Base-by-base conservation (phyloP, 2,888 invertebrate genomes). In the Acleris sparsana region DNA sequence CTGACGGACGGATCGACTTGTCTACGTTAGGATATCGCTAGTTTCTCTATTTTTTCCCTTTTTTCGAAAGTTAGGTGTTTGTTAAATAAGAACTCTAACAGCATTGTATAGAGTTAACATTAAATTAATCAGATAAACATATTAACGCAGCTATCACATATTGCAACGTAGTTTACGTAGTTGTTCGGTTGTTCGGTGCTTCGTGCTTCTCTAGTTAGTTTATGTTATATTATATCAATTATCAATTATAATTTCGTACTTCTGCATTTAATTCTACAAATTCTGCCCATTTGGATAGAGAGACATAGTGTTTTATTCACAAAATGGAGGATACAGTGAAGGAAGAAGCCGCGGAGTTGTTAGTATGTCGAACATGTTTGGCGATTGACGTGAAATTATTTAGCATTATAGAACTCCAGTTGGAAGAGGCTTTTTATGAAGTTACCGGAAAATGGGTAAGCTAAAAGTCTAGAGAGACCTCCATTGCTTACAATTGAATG, bases 351-450 rank as follows among this genome's bases (percentile, higher is more conserved):
- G 64, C 29, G 17, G 51, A 53, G 3, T 20, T 66, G 57, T 17
- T 62, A 17, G 66, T 61, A 1, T 66, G 66, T 18, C 62, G 66
- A 18, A 25, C 61, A n/a, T 66, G 66, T 9, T 51, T 66, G 17
- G 51, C 56, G 0, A 66, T 62, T 0, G 66, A 66, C 4, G 52
- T 20, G 0, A 57, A 57, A 33, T 25, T 66, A 11, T 66, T 53
- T 52, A 56, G 57, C 9, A 61, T 66, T 44, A 18, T 39, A 22
- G 66, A 66, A 6, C 22, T 52, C 16, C 43, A 20, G 7, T 18
- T 66, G 6, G 62, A 62, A 1, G 57, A 66, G 13, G 52, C 52
- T 25, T 61, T 62, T 25, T 51, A 43, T 3, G 62, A 46, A 6
- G 17, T 66, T 5, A 52, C 56, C 18, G 66, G 66, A 2, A 53